Evolutionary conservation across 2,113 vertebrate species (phyloP), one percentile per base, ranked within the genome.

Genomic region (Upupa epops): DNA sequence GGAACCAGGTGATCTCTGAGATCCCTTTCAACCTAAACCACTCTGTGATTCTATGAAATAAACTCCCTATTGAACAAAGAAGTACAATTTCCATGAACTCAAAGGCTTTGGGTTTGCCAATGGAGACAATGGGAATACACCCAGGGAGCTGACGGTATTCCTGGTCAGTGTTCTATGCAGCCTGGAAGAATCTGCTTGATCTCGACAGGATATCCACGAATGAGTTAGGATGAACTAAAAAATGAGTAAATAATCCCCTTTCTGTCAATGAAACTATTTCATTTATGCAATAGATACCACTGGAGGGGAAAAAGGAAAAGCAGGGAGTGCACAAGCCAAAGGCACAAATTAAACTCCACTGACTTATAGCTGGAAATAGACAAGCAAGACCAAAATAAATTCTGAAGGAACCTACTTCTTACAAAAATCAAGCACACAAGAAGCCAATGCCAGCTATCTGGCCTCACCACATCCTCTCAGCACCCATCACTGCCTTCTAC

Each of bases 291-390:
- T 3, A 49, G 52, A 19, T 42, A 46, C 20, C 2, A 18, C 17
- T 42, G 40, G 40, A 42, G 40, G 40, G n/a, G 40, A 42, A 42
- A 42, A 42, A 42, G 11, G 24, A 85, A 61, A 60, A 61, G 46
- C 52, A 42, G 60, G 4, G 66, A 85, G 36, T 9, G 12, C 15
- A 8, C 29, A 75, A 18, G 40, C 64, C 19, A 26, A 21, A 15
- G 31, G 64, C 28, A 58, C 64, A 42, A 71, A 17, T 49, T 36
- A 37, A 84, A 81, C n/a, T 42, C 40, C 15, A 15, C 40, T 42
- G 40, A 42, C 40, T 42, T 42, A 42, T 15, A 12, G 56, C 65
- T 77, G 56, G 83, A 84, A 92, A 83, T 49, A 88, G 89, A 68
- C 24, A 17, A 88, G 73, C 32, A 16, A 63, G 31, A 58, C 60